A percentile compares a stretch with the other conserved stretches of the same genome.
Evolutionary conservation across 37 sponge, comb jelly and placozoan species (phyloP).

Genomic region (Spongilla lacustris): DNA sequence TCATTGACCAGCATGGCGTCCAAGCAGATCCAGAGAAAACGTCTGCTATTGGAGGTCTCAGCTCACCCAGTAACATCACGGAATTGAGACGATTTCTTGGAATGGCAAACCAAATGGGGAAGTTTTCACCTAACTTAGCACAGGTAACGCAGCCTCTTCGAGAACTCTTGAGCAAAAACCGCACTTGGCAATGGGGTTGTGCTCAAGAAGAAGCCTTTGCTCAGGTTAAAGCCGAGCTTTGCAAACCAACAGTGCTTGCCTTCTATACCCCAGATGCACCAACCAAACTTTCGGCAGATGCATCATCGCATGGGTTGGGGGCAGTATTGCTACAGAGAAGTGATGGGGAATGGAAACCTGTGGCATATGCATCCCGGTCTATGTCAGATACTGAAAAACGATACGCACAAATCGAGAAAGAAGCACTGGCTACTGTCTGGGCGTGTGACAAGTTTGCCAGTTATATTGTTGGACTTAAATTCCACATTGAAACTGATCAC

Average conservation of each 20-base stretch:
- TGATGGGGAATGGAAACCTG: conserved; percentile 16
- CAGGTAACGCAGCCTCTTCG: conserved; percentile 51
- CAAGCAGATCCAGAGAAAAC: conserved; percentile 49
- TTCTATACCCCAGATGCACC: conserved; percentile 31
- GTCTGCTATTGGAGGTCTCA: conserved; percentile 22
- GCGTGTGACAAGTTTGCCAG: conserved; percentile 37
- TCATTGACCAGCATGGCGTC: conserved; percentile 31
- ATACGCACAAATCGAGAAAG: conserved; percentile 56
- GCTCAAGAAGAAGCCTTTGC: conserved; percentile 39
- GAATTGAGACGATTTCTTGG: conserved; percentile 55
- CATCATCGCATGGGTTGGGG: conserved; percentile 35
- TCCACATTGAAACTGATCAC: conserved; percentile 57
- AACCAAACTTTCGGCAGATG: conserved; percentile 50
- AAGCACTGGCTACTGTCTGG: conserved; percentile 52
- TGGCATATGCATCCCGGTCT: conserved; percentile 29
- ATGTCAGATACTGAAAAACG: conserved; percentile 43
- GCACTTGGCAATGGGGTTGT: conserved; percentile 50
- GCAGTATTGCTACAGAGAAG: conserved; percentile 28
- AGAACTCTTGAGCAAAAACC: conserved; percentile 29
- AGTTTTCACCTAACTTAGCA: conserved; percentile 47
- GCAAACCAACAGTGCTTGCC: conserved; percentile 41
- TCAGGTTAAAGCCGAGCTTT: conserved; percentile 35
- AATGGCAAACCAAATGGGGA: conserved; percentile 65
- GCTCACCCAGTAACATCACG: conserved; percentile 12
- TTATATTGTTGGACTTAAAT: conserved; percentile 22